Evolutionary conservation across 2,888 invertebrate species (phyloP), one percentile per base, ranked within the genome.

Genomic region (Megalurothrips usitatus): DNA sequence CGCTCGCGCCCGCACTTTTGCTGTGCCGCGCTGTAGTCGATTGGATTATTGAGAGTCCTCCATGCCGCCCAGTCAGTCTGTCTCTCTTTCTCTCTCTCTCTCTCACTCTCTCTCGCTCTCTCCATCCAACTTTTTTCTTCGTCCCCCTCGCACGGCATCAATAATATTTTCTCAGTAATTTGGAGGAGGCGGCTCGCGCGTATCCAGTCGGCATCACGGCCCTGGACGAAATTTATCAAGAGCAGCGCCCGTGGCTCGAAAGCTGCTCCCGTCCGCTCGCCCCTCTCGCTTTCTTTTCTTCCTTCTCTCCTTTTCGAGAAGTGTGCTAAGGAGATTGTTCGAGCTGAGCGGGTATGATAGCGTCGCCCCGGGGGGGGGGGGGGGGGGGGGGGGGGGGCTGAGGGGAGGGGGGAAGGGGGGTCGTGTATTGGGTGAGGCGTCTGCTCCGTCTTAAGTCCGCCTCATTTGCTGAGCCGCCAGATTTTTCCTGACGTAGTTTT

Each of bases 381-480:
- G 34, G 6, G 34, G 6, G 6, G 34, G 3, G 6, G 34, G 3
- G 6, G 34, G 34, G 34, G 6, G 34, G 34, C 6, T 2, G 34
- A 43, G 34, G 34, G 34, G 34, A 43, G 34, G 34, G 6, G 34
- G n/a, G n/a, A n/a, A n/a, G n/a, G n/a, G 34, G 34, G 34, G 34
- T 43, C 34, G 34, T 75, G 68, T 75, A 75, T 75, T 75, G 68
- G 68, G 68, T 26, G 68, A 8, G 68, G 68, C 68, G 68, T 26
- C 68, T 75, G 68, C 23, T 75, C 68, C 58, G 58, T 58, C 58
- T 58, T 58, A 58, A 75, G 68, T 75, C 68, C 26, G 68, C 68
- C 68, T 75, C 68, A 75, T 75, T 75, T 75, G 68, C 68, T 75
- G 68, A 75, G 68, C 68, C 68, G 68, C 68, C 68, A 75, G 68